Conservation (phyloP, 2,113 vertebrate species). For the Pollimyrus isidori region DNA sequence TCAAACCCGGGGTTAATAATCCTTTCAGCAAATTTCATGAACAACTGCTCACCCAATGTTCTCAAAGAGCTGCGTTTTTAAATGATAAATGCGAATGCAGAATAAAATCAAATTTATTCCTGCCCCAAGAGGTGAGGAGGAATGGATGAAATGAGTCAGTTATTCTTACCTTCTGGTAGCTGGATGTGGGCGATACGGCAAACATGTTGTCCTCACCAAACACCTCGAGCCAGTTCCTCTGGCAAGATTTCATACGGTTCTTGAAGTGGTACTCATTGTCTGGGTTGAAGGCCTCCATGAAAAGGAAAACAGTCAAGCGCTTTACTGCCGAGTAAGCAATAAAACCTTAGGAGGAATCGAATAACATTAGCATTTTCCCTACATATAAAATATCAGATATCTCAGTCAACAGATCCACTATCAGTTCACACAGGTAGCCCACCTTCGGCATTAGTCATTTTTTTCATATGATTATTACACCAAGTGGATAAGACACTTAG, state of each 20-base stretch:
- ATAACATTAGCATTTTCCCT: neutral
- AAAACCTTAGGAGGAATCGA: neutral
- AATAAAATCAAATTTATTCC: neutral
- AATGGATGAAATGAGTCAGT: neutral
- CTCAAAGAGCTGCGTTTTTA: neutral
- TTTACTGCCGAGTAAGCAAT: neutral
- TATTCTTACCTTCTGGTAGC: constrained; percentile 77
- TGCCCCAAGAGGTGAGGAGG: neutral
- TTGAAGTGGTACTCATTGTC: constrained; percentile 99
- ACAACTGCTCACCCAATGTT: neutral
- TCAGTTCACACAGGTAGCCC: neutral
- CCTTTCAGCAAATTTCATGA: neutral
- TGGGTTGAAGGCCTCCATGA: constrained; percentile 85
- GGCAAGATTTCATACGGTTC: constrained; percentile 93
- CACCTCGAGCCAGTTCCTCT: constrained; percentile 94
- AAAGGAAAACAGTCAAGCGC: neutral
- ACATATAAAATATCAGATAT: neutral
- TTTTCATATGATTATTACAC: neutral
- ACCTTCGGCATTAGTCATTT: neutral
- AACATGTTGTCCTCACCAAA: constrained; percentile 93
- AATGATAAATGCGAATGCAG: neutral
- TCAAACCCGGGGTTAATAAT: neutral
- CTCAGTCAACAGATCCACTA: neutral
- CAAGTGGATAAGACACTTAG: neutral
- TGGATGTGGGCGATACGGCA: constrained; percentile 80